Evolutionary conservation across 1,140 invertebrate genomes (phyloP).

Genomic region (Papilio helenus): DNA sequence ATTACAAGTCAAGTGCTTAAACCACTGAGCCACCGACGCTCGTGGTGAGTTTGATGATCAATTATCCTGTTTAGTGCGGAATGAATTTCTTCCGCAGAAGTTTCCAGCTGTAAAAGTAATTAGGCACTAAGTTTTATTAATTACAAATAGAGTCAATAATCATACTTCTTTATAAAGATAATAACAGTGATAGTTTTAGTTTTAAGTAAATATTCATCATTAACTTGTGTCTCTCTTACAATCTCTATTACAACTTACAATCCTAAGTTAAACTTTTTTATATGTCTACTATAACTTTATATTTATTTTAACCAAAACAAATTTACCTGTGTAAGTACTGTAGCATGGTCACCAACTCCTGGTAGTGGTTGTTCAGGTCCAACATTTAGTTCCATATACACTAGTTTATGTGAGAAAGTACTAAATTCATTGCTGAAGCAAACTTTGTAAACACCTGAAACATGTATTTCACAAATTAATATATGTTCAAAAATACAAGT

Average conservation of each 20-base stretch:
- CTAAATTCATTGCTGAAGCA: conserved; percentile 99
- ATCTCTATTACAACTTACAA: neutral
- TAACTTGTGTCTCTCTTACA: neutral
- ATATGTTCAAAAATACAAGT: neutral
- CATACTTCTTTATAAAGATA: no score
- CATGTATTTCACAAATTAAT: neutral
- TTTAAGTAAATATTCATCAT: neutral
- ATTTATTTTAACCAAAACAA: conserved; percentile 20
- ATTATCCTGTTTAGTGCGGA: conserved; percentile 93
- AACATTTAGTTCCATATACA: conserved; percentile 99
- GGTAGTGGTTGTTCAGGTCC: conserved; percentile 95
- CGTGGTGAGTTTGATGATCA: conserved; percentile 98
- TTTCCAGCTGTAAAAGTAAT: conserved; percentile 90
- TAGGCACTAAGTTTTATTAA: neutral
- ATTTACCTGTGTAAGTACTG: conserved; percentile 96
- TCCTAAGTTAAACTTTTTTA: no score
- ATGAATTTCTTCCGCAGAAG: conserved; percentile 94
- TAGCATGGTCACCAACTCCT: conserved; percentile 94
- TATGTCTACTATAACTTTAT: neutral
- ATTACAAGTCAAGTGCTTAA: no score
- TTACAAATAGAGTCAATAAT: no score
- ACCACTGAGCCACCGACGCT: no score
- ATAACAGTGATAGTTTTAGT: no score
- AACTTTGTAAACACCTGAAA: conserved; percentile 90
- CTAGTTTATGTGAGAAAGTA: conserved; percentile 99